A percentile compares a stretch with the other conserved stretches of the same genome.
These are phyloP conservation scores for Hetaerina titia DNA, from an alignment of 2,888 invertebrate genomes.

Conservation along the genomic window DNA sequence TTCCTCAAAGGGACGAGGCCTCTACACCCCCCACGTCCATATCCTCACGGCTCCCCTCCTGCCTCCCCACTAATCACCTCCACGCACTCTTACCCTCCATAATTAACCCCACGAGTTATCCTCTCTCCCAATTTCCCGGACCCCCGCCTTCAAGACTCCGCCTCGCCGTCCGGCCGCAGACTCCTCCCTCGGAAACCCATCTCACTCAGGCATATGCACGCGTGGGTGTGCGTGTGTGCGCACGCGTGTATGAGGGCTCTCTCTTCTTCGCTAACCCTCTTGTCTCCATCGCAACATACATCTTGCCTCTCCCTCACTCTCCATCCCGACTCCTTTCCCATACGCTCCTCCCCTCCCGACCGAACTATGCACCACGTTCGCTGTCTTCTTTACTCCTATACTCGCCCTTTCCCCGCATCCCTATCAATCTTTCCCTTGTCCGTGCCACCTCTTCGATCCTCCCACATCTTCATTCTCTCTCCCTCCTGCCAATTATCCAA, in stretches of 20 bases:
- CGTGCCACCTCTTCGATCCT: background rate
- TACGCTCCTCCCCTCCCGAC: background rate
- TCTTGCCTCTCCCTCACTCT: background rate
- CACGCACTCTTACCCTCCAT: constrained; percentile 11
- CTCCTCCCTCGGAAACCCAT: constrained; percentile 40
- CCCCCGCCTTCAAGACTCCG: no score
- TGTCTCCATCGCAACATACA: no score
- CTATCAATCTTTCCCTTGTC: background rate
- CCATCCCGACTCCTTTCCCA: background rate
- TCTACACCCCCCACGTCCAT: background rate
- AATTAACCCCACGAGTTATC: constrained; percentile 41
- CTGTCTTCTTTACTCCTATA: background rate
- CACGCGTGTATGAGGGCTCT: no score
- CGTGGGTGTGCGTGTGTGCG: no score
- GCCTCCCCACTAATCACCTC: background rate
- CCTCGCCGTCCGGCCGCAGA: background rate
- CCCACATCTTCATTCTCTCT: background rate
- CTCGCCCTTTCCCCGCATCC: background rate
- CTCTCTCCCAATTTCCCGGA: no score
- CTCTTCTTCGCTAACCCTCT: no score
- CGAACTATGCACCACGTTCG: background rate
- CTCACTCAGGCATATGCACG: background rate
- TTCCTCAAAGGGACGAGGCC: background rate
- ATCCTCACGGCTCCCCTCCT: background rate
- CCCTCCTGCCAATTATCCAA: no score